Evolutionary conservation across 2,888 invertebrate species (phyloP).

Genomic region (Calameuta filiformis): DNA sequence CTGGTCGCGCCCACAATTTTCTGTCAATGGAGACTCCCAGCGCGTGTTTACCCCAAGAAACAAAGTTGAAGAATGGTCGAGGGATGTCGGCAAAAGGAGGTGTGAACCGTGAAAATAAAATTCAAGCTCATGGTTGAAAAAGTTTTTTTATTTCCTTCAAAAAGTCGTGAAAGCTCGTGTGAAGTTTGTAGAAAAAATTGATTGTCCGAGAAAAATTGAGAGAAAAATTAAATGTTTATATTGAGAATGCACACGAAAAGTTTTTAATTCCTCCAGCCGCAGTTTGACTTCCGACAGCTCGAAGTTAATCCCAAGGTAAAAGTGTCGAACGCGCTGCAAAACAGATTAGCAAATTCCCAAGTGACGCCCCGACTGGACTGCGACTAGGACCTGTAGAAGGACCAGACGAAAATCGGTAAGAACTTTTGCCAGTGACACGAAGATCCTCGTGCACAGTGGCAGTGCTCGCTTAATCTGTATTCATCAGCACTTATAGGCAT

Average conservation of each 20-base stretch:
- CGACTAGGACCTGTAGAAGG: background rate
- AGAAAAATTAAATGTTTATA: background rate
- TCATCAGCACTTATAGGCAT: conserved; percentile 60
- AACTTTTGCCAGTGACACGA: background rate
- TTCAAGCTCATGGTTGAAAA: background rate
- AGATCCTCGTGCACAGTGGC: conserved; percentile 34
- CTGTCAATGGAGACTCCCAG: conserved; percentile 19
- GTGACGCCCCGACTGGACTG: background rate
- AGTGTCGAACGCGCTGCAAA: conserved; percentile 45
- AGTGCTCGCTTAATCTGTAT: conserved; percentile 58
- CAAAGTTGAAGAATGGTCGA: conserved; percentile 24
- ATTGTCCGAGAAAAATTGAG: rapidly evolving
- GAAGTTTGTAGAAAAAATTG: background rate
- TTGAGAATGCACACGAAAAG: background rate
- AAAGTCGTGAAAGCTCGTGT: background rate
- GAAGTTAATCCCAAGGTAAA: conserved; percentile 50
- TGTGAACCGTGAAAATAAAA: background rate
- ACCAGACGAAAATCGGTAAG: background rate
- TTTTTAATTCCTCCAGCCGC: background rate
- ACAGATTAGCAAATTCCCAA: conserved; percentile 42
- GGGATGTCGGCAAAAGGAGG: background rate
- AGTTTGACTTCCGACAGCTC: background rate
- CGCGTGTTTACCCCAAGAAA: conserved; percentile 40
- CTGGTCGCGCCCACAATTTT: conserved; percentile 5
- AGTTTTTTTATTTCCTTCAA: background rate